Evolutionary conservation across 2,113 vertebrate species (phyloP).

Genomic region (Macroglossus sobrinus): DNA sequence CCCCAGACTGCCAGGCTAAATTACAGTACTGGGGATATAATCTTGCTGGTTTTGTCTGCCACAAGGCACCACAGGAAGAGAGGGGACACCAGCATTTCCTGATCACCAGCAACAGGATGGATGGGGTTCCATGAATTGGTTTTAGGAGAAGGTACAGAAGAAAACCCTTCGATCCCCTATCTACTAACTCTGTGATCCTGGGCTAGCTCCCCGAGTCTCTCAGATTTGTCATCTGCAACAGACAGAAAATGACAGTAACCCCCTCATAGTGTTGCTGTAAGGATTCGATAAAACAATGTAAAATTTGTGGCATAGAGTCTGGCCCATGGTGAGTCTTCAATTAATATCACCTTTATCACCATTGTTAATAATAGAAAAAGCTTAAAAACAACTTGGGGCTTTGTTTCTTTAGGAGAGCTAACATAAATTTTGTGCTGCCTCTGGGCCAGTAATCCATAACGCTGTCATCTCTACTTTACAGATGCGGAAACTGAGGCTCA

Average conservation of each 20-base stretch:
- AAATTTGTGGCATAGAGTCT: too few species aligned
- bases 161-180: rapidly evolving
- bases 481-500: background rate
- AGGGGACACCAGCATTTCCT: background rate
- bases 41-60: background rate
- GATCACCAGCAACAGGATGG: background rate
- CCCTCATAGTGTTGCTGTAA: background rate
- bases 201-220: background rate
- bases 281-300: background rate
- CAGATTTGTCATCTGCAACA: background rate
- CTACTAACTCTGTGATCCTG: background rate
- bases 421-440: background rate
- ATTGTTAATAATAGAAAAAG: background rate
- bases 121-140: background rate
- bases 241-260: background rate
- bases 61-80: background rate
- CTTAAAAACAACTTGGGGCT: background rate
- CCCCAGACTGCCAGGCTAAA: background rate
- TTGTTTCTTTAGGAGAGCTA: background rate
- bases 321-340: background rate
- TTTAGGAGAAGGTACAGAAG: background rate
- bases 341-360: background rate
- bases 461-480: background rate
- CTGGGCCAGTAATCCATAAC: too few species aligned
- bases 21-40: background rate